A percentile compares a stretch with the other conserved stretches of the same genome.
phyloP scores from a whole-genome alignment of 2,797 vertebrate genomes.

The Rhincodon typus region DNA sequence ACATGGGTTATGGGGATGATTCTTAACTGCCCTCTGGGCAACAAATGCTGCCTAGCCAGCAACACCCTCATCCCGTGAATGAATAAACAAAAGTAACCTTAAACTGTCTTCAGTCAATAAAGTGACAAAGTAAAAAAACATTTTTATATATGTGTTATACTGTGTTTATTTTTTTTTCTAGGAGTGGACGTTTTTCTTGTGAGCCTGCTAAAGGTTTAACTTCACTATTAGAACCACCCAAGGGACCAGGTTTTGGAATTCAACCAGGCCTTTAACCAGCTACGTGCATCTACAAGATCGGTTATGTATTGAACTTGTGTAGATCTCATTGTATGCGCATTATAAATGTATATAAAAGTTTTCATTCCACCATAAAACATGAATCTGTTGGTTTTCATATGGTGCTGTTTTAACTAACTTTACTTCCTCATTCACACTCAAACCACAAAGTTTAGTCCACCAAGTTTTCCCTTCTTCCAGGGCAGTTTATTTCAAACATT shows the following conservation, averaged over 20 bases:
- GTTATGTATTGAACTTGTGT: not conserved
- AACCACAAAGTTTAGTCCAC: not conserved
- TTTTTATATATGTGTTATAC: no score
- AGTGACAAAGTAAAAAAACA: no score
- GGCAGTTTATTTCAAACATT: not conserved
- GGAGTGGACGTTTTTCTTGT: conserved; percentile 87
- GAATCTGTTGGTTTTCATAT: no score
- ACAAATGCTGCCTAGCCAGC: no score
- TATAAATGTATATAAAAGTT: conserved; percentile 30
- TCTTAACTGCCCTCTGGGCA: no score
- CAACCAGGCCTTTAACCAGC: conserved; percentile 72
- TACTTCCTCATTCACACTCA: not conserved
- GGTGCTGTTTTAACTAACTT: not conserved
- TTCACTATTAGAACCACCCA: conserved; percentile 80
- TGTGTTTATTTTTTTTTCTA: conserved; percentile 49
- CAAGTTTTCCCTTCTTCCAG: not conserved
- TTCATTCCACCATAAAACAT: not conserved
- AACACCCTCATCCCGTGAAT: no score
- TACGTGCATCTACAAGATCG: not conserved
- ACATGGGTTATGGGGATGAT: no score
- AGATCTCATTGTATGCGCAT: not conserved
- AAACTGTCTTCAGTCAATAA: no score
- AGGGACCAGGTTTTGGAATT: conserved; percentile 85
- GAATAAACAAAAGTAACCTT: no score
- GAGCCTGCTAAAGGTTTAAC: conserved; percentile 91